phyloP scores from a whole-genome alignment of 2,113 vertebrate genomes.

The Okapia johnstoni region DNA sequence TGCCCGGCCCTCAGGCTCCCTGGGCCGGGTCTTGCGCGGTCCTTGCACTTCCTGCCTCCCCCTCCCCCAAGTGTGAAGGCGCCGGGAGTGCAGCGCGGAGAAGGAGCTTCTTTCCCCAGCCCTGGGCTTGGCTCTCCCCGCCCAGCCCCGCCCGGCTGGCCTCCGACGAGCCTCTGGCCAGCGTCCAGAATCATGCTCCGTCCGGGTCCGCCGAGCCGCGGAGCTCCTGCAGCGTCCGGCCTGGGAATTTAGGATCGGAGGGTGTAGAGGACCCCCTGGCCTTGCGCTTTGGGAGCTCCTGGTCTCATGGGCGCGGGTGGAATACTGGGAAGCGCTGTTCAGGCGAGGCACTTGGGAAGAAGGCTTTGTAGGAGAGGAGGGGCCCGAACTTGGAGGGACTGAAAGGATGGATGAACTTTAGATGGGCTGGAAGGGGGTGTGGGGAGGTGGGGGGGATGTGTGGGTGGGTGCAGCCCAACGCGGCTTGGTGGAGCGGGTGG shows the following conservation, averaged over 20 bases:
- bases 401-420: not conserved
- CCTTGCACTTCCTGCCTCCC: constrained; percentile 49
- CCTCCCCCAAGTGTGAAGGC: not conserved
- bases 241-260: not conserved
- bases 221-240: not conserved
- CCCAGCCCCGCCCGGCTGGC: not conserved
- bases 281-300: not conserved
- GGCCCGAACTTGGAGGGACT: not conserved
- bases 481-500: not conserved
- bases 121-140: not conserved
- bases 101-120: constrained; percentile 12
- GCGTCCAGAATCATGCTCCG: constrained; percentile 1
- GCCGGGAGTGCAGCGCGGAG: not conserved
- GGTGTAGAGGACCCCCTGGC: not conserved
- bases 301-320: not conserved
- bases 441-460: not conserved
- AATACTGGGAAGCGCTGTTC: not conserved
- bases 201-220: not conserved
- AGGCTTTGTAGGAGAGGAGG: not conserved
- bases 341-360: not conserved
- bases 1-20: not conserved
- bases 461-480: not conserved
- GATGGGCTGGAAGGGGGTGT: not conserved
- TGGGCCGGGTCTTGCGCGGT: not conserved
- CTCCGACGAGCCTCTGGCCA: constrained; percentile 19